Evolutionary conservation across 2,888 invertebrate species (phyloP), one percentile per base, ranked within the genome.

Genomic region (Zaprionus obscuricornis): DNA sequence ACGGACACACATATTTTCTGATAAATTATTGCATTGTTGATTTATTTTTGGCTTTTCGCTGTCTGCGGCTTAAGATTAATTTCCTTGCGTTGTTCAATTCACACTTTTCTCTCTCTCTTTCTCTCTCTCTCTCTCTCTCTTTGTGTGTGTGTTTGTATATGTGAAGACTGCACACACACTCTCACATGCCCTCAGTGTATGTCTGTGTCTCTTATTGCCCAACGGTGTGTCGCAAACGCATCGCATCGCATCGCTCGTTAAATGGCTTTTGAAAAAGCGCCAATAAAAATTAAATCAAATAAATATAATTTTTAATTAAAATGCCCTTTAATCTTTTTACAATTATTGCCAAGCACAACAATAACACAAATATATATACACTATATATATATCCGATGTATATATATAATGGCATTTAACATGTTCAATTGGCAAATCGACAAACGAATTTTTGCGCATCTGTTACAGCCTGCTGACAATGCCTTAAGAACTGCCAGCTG

Each of bases 41-140:
- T 83, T 83, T 83, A 83, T 83, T 85, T 85, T 83, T 81, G 82
- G 82, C 82, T 86, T 85, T 85, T 81, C 82, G 76, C 85, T 81
- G 86, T 86, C 87, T 85, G 86, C 86, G 81, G 85, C 87, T 87
- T 78, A 76, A 85, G 86, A 86, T 86, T 86, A 85, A 86, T 86
- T 86, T 86, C 76, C 81, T 86, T 85, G 79, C 69, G 82, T 72
- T 72, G 68, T 71, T 77, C 74, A 74, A 78, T 75, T 78, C 79
- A 75, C 78, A 79, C 78, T 82, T 76, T 8, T 1, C 16, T 10
- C 20, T n/a, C 7, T 16, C 10, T 11, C n/a, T 10, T 8, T 4
- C 3, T 3, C 3, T 2, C 20, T 6, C 27, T 6, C 6, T 8
- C 17, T 7, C 11, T 16, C 18, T 6, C 10, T n/a, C n/a, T n/a